Base-by-base conservation (phyloP, 1,140 invertebrate genomes). In the Gyrodactylus bullatarudis region DNA sequence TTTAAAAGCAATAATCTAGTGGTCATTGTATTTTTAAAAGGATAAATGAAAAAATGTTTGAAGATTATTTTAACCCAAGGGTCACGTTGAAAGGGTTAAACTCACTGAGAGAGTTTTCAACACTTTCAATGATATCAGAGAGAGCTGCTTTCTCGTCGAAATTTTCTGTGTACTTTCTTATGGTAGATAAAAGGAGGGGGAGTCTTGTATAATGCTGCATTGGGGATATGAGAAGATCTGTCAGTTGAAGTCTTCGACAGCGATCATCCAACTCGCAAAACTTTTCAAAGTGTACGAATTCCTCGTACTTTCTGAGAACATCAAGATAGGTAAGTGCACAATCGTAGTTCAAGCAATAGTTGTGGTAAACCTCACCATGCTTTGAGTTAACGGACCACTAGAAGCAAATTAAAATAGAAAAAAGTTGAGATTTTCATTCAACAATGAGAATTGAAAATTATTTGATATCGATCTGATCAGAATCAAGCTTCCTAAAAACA, bases 131-230 rank as follows among this genome's bases (percentile, higher is more conserved):
- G 26, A 85, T 85, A 75, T 83, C 80, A 24, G 80, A 77, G 68
- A 86, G 81, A 27, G 81, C 79, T 72, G 82, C 78, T 69, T 82
- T 81, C 75, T 86, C 85, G 26, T 81, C 77, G 0, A 78, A 76
- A 71, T 84, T 80, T 75, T 84, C 83, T 1, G 85, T 86, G 76
- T 84, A 82, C 76, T 80, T 80, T 34, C 80, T 75, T 73, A 86
- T 85, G 76, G 86, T 85, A 75, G 83, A 82, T 20, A 86, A 79
- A 25, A 86, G 81, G 1, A 87, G 79, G 24, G 86, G 86, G 21
- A 86, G 81, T 77, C 86, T 84, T 80, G 86, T 87, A 74, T 86
- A 85, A 77, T 86, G 84, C 78, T 86, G 86, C 74, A 87, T 84
- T 19, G 85, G 85, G 1, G 85, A 83, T 26, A 86, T 85, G 54